Percentiles rank a stretch among this genome's conserved stretches.
Evolutionary conservation across 35 echinoderm and acorn worm species (phyloP).

Genomic region (Apostichopus parvimensis): DNA sequence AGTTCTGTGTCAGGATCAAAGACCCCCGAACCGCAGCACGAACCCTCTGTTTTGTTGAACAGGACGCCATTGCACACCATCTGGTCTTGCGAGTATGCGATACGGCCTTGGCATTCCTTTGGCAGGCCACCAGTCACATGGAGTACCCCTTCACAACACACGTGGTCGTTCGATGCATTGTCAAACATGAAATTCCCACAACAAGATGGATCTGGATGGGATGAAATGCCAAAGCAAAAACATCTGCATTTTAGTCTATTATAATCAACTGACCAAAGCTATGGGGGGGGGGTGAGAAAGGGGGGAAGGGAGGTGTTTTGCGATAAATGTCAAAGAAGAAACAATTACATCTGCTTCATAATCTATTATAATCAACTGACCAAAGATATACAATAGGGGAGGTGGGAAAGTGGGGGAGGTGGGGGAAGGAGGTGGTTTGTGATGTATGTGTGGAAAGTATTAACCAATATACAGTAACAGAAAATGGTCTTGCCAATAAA

Average conservation of each 20-base stretch:
- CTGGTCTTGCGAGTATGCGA: slow-evolving; percentile 28
- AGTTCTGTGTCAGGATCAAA: slow-evolving; percentile 2
- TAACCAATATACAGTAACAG: no score
- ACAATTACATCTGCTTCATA: no score
- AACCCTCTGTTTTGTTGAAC: slow-evolving; percentile 25
- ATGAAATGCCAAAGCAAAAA: background rate
- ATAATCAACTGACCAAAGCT: no score
- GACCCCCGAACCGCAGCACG: background rate
- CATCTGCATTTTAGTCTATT: background rate
- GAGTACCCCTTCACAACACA: slow-evolving; percentile 19
- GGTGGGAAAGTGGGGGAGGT: no score
- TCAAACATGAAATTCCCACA: background rate
- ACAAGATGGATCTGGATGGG: background rate
- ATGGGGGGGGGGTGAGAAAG: no score
- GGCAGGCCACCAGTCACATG: background rate
- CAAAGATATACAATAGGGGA: no score
- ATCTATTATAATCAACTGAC: no score
- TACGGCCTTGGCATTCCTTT: background rate
- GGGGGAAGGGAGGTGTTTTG: no score
- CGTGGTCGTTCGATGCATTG: background rate
- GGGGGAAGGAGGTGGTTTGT: no score
- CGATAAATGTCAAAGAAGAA: no score
- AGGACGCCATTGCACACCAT: slow-evolving; percentile 6
- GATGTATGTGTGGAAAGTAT: no score
- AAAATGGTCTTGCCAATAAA: no score